Evolutionary conservation across 2,797 vertebrate species (phyloP).

Genomic region (Arrhamphus sclerolepis): DNA sequence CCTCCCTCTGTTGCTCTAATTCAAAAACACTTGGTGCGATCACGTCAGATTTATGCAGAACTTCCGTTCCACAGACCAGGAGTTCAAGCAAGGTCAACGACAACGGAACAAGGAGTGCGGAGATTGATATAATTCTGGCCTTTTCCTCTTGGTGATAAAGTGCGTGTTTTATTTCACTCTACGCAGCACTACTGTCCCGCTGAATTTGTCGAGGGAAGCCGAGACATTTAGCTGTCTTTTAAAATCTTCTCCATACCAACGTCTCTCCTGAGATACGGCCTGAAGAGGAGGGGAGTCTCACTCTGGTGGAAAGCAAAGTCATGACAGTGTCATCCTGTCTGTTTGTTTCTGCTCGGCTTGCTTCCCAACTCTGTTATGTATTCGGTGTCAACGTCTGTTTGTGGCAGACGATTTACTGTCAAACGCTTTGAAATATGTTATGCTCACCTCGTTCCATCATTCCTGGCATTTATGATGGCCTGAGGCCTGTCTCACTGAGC

Average conservation of each 20-base stretch:
- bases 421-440: conserved; percentile 43
- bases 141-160: conserved; percentile 55
- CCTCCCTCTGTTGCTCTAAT: not conserved
- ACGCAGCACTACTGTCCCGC: conserved; percentile 54
- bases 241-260: conserved; percentile 66
- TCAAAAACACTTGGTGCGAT: not conserved
- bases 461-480: conserved; percentile 40
- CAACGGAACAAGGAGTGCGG: conserved; percentile 38
- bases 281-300: conserved; percentile 36
- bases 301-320: conserved; percentile 55
- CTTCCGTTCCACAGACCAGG: conserved; percentile 18
- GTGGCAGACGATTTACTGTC: conserved; percentile 47
- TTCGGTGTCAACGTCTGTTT: conserved; percentile 41
- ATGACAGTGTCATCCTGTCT: conserved; percentile 57
- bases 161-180: conserved; percentile 53
- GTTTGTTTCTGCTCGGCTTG: conserved; percentile 59
- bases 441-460: conserved; percentile 17
- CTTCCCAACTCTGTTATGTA: conserved; percentile 40
- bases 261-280: conserved; percentile 63
- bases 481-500: conserved; percentile 34
- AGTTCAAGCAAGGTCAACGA: conserved; percentile 51
- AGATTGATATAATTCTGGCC: conserved; percentile 44
- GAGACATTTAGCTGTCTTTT: conserved; percentile 73
- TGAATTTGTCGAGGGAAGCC: conserved; percentile 70
- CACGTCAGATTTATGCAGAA: conserved; percentile 19